Base-by-base conservation (phyloP, 1,140 invertebrate species). In the Zophobas morio region DNA sequence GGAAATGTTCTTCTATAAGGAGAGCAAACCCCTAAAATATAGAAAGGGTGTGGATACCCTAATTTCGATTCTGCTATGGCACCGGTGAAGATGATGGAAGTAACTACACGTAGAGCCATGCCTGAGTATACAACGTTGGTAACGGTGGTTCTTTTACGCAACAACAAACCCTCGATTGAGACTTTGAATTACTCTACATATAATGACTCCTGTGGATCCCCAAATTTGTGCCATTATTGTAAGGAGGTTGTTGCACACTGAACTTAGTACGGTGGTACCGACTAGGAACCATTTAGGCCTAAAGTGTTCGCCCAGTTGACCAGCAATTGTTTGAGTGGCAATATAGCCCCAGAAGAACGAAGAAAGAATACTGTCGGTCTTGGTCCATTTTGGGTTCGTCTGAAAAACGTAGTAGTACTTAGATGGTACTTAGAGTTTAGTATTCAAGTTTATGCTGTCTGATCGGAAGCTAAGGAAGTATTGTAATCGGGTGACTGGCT, bases 21-120 rank as follows among this genome's bases (percentile, higher is more conserved):
- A 83, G 0, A 97, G 96, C 2, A 88, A 87, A 81, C 87, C 75
- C 95, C 94, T 82, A 95, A 93, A 0, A 92, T 82, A 81, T 96
- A 96, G 84, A 95, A 96, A 1, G 94, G 91, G 8, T 90, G 88
- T 0, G 93, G 93, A 95, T 95, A 96, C 0, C 94, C 95, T 1
- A 89, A 78, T 32, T 32, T 70, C 0, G 92, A 92, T 2, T 87
- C 88, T 0, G 92, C 90, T 1, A 96, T 84, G 1, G 88, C 77
- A 0, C 94, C 95, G 42, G 90, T 91, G 40, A 93, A 84, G 0
- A 92, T 91, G 84, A 95, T 89, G 5, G 92, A 89, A 0, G 95
- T 84, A 0, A 96, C 90, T 1, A 92, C 91, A 1, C 94, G 94
- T 60, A 94, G 90, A 80, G 93, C 89, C 0, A 89, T 87, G 1